phyloP scores from a whole-genome alignment of 1,140 invertebrate species.

The Heliothis subflexa region DNA sequence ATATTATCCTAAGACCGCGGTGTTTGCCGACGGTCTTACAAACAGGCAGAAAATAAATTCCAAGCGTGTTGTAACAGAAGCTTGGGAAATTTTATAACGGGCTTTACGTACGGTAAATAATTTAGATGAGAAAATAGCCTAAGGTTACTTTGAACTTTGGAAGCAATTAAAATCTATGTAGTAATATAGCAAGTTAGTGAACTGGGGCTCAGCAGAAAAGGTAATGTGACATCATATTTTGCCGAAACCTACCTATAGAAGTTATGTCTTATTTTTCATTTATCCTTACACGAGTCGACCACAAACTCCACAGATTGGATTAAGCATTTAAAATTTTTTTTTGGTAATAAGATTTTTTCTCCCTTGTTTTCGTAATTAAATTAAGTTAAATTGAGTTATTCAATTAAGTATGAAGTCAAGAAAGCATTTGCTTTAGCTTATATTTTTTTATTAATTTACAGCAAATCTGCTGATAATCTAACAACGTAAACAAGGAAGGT shows the following conservation, averaged over 20 bases:
- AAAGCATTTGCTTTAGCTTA: neutral
- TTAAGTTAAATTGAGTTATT: constrained; percentile 25
- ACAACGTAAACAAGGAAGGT: neutral
- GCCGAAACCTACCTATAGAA: neutral
- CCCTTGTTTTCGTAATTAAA: constrained; percentile 5
- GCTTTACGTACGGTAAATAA: constrained; percentile 26
- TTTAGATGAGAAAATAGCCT: constrained; percentile 30
- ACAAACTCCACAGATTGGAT: constrained; percentile 21
- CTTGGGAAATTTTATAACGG: constrained; percentile 13
- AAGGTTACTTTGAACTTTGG: constrained; percentile 18
- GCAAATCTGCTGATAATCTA: constrained; percentile 5
- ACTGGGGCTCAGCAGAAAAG: neutral
- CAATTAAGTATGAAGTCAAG: constrained; percentile 36
- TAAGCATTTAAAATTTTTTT: constrained; percentile 15
- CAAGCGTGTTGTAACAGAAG: neutral
- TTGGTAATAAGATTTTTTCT: constrained; percentile 22
- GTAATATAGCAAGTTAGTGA: neutral
- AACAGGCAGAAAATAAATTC: constrained; percentile 15
- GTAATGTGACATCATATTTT: constrained; percentile 47
- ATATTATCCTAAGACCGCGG: constrained; percentile 19
- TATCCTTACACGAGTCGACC: neutral
- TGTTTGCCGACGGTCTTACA: constrained; percentile 16
- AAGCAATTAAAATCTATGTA: constrained; percentile 17
- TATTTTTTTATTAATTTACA: constrained; percentile 25
- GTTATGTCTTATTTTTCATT: neutral